These are phyloP conservation scores for Dendroctonus valens DNA, from an alignment of 1,140 invertebrate species.

Conservation along the genomic window DNA sequence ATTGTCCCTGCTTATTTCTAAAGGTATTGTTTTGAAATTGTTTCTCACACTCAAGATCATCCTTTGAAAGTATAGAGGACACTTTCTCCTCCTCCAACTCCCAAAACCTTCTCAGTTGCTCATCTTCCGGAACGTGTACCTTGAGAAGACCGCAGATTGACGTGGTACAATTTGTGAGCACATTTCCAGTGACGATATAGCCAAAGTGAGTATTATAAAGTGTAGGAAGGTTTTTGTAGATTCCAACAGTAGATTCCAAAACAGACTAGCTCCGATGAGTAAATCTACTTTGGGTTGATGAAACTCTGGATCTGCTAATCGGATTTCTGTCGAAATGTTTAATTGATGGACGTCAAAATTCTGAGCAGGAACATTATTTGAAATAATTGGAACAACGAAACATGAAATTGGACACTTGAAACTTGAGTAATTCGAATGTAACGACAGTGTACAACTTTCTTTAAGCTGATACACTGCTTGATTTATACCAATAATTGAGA, in stretches of 20 bases:
- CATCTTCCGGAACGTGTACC: conserved; percentile 8
- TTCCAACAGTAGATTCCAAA: not conserved
- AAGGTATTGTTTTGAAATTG: not conserved
- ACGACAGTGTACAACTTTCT: not conserved
- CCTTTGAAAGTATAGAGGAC: not conserved
- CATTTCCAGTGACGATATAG: conserved; percentile 2
- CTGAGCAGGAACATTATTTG: not conserved
- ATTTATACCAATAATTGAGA: not conserved
- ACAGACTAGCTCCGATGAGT: not conserved
- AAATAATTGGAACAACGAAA: not conserved
- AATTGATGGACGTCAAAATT: not conserved
- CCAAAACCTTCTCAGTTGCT: conserved; percentile 8
- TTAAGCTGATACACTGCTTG: not conserved
- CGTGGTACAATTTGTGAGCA: not conserved
- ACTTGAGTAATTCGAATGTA: not conserved
- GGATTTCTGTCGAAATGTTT: not conserved
- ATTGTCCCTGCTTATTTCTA: not conserved
- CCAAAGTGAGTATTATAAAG: conserved; percentile 4
- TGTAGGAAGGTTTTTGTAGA: not conserved
- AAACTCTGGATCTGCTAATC: not conserved
- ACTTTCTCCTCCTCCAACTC: conserved; percentile 1
- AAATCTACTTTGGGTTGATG: not conserved
- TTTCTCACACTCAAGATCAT: conserved; percentile 3
- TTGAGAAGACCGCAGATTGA: conserved; percentile 3
- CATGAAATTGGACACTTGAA: not conserved